Conservation (phyloP, 2,888 invertebrate species). For the Pseudolycoriella hygida region DNA sequence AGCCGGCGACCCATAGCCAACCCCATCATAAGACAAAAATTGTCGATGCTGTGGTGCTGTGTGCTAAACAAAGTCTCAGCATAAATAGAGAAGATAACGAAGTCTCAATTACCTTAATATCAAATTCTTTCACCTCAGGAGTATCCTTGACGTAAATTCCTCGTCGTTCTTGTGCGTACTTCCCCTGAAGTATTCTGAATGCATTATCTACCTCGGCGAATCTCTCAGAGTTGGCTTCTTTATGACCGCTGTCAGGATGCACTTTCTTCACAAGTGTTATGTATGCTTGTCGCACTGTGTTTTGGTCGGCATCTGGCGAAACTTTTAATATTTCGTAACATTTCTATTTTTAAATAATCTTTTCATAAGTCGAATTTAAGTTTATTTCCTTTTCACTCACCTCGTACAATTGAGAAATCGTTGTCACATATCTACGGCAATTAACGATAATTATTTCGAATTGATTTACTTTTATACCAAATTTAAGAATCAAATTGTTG, state of each 20-base stretch:
- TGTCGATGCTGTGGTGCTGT: constrained; percentile 79
- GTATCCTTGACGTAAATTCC: constrained; percentile 30
- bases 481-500: no score
- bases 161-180: constrained; percentile 43
- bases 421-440: no score
- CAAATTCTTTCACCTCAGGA: constrained; percentile 35
- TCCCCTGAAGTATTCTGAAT: constrained; percentile 49
- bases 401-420: no score
- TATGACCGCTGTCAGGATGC: constrained; percentile 66
- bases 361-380: no score
- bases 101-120: constrained; percentile 53
- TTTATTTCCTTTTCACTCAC: no score
- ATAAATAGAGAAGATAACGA: no score
- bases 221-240: constrained; percentile 50
- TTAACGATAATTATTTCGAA: no score
- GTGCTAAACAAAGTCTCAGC: constrained; percentile 33
- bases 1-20: constrained; percentile 60
- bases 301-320: constrained; percentile 47
- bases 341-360: constrained; percentile 32
- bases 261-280: constrained; percentile 58
- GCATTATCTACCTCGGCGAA: constrained; percentile 63
- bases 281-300: constrained; percentile 53
- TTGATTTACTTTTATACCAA: no score
- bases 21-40: constrained; percentile 61
- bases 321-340: constrained; percentile 50